Base-by-base conservation (phyloP, 2,113 vertebrate genomes). In the Salvelinus alpinus region DNA sequence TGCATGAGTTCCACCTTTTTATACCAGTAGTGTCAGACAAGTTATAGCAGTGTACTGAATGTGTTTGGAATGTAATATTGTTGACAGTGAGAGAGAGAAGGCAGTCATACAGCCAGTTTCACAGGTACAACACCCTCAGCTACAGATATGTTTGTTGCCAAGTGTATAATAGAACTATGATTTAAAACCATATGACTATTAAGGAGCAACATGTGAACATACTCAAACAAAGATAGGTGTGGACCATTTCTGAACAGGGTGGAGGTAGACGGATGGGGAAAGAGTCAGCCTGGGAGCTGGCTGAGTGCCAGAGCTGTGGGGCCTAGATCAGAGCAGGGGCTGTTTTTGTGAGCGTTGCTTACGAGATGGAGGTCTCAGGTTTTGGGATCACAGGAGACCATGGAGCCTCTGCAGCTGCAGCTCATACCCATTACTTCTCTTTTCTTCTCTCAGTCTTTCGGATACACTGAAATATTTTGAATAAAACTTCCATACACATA, bases 241-340 rank as follows among this genome's bases (percentile, higher is more conserved):
- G 25, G 74, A 76, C 57, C 1, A 65, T 48, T 74, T 48, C 75
- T 71, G 78, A 80, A 57, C 71, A 77, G 73, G 70, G 81, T 78
- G 75, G 67, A 72, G 74, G 76, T 44, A 44, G 38, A 44, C 8
- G 8, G 13, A 11, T 3, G 65, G 65, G 34, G 68, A 44, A 20
- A 51, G 5, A 48, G n/a, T 38, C 1, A 14, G 9, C 34, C 81
- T 82, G 78, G 27, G 86, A 79, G 80, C 75, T 88, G 90, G 88
- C 82, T 7, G 27, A 0, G 6, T 14, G 78, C 88, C 89, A 89
- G 76, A 76, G 76, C 76, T 86, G 18, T 85, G 85, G 24, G 83
- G 82, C 88, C 90, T 88, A 87, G 75, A 90, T 90, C 88, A 89
- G 84, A 91, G 86, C 80, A 65, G 75, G 22, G 75, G 18, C 62